Percentiles rank a stretch among this genome's conserved stretches.
Evolutionary conservation across 2,113 vertebrate genomes (phyloP).

Genomic region (Clarias gariepinus): DNA sequence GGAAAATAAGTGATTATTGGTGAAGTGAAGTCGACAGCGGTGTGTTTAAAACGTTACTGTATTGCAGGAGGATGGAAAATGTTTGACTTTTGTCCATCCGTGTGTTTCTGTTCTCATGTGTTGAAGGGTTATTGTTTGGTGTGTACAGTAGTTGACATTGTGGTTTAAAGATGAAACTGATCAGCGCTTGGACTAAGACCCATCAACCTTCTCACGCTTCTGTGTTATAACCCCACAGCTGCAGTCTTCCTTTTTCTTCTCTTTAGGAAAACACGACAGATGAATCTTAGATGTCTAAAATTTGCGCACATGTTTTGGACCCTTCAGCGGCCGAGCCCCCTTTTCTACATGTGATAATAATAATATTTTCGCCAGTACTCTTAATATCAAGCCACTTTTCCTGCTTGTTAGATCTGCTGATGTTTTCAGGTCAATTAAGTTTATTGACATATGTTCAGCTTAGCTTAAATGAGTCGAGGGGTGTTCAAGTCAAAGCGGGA

Average conservation of each 20-base stretch:
- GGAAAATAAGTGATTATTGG: not conserved
- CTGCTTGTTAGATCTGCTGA: not conserved
- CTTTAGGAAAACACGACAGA: fast-evolving
- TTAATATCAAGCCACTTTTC: not conserved
- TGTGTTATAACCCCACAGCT: not conserved
- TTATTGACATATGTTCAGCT: not conserved
- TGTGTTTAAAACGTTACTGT: not conserved
- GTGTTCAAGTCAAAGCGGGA: no score
- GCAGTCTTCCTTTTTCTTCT: not conserved
- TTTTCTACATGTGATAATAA: fast-evolving
- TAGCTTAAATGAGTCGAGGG: not conserved
- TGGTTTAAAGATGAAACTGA: constrained; percentile 39
- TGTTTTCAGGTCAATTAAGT: not conserved
- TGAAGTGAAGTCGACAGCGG: not conserved
- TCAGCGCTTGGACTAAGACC: not conserved
- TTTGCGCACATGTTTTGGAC: not conserved
- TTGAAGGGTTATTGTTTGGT: constrained; percentile 37
- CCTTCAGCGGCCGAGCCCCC: not conserved
- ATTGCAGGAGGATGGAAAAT: not conserved
- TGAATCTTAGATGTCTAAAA: not conserved
- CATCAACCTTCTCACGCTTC: not conserved
- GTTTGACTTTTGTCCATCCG: constrained; percentile 25
- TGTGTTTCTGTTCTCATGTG: constrained; percentile 22
- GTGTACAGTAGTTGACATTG: constrained; percentile 25
- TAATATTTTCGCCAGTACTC: not conserved